These are phyloP conservation scores for Hyperoplus immaculatus DNA, from an alignment of 2,797 vertebrate species.

Conservation along the genomic window DNA sequence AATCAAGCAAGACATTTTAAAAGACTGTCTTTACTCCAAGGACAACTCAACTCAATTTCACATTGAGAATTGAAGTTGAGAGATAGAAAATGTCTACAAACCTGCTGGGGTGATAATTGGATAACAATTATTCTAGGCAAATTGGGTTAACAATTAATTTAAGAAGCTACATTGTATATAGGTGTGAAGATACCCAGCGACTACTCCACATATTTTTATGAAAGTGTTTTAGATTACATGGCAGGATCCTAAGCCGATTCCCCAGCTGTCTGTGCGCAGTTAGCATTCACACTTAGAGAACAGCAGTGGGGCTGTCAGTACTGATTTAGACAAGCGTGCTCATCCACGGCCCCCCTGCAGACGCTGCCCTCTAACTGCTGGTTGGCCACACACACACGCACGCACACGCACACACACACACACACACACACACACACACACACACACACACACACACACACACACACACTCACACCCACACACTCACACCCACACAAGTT, in stretches of 20 bases:
- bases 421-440: too few relatives aligned
- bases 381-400: conserved; percentile 36
- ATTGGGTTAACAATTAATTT: conserved; percentile 56
- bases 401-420: conserved; percentile 19
- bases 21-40: conserved; percentile 29
- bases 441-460: conserved; percentile 20
- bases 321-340: conserved; percentile 66
- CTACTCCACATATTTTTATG: conserved; percentile 10
- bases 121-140: conserved; percentile 57
- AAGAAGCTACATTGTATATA: conserved; percentile 29
- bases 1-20: conserved; percentile 13
- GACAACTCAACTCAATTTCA: conserved; percentile 63
- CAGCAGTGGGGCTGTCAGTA: conserved; percentile 68
- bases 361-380: conserved; percentile 55
- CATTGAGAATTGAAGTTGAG: conserved; percentile 28
- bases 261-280: conserved; percentile 34
- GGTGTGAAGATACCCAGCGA: not conserved
- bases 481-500: conserved; percentile 25
- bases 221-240: conserved; percentile 1
- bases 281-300: conserved; percentile 54
- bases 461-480: not conserved
- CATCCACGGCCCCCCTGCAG: conserved; percentile 62
- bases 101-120: conserved; percentile 62
- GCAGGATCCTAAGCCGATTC: conserved; percentile 25
- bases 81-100: conserved; percentile 31